Evolutionary conservation across 2,888 invertebrate species (phyloP), one percentile per base, ranked within the genome.

Genomic region (Phymatocera aterrima): DNA sequence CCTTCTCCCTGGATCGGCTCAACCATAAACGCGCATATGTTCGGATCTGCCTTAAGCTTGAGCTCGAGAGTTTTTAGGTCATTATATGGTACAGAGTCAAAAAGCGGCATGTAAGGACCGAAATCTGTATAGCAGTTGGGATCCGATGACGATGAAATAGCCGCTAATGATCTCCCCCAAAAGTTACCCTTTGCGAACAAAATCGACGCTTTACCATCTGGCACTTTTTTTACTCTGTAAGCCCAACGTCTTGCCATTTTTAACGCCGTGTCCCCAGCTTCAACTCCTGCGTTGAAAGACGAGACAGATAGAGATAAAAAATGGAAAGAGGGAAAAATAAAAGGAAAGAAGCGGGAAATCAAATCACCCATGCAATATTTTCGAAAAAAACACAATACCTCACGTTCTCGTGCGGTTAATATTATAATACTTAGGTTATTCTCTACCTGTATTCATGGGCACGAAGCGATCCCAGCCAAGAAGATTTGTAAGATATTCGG

Each of bases 1-100:
- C 96, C 96, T 91, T 97, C 97, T 2, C 97, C 97, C 90, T 97
- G 97, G 83, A 97, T 96, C 0, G 97, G 96, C 89, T 97, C 97
- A 77, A 96, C 94, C 96, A 97, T 96, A 88, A 95, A 97, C 0
- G 95, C 96, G 85, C 95, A 95, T 4, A 95, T 94, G 81, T 92
- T 91, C 0, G 94, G 94, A 86, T 96, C 94, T 82, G 93, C 91
- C 43, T 85, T 84, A 15, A 90, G 83, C 46, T 83, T 87, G 1
- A 79, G 93, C 91, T 96, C 96, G 6, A 97, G 90, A 8, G 95
- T 94, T 0, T 85, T 83, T 10, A 95, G 88, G 87, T 97, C 94
- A 88, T 97, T 93, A 89, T 95, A 97, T 0, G 96, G 95, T 31
- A 97, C 92, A 78, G 94, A 92, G 60, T 93, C 92, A 87, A 95